Evolutionary conservation across 2,888 invertebrate genomes (phyloP).

Genomic region (Eupelmus urozonus): DNA sequence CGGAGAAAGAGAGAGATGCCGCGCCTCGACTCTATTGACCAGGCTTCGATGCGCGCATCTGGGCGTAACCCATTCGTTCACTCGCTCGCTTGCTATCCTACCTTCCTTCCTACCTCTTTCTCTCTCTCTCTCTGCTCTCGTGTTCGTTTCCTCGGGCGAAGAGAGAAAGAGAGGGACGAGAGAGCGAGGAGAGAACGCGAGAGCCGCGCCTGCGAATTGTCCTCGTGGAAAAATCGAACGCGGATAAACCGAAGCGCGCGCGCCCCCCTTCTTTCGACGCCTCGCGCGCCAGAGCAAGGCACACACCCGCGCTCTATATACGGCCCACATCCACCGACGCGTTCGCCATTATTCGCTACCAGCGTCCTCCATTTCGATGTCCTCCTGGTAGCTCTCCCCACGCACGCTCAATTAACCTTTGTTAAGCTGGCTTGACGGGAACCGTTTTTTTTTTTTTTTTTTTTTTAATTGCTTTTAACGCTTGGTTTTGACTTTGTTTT

Average conservation of each 20-base stretch:
- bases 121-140: conserved; percentile 57
- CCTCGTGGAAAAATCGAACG: conserved; percentile 77
- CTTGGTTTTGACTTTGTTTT: not conserved
- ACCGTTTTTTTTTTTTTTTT: not conserved
- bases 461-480: not conserved
- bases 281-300: conserved; percentile 38
- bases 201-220: conserved; percentile 77
- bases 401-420: not conserved
- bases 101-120: conserved; percentile 61
- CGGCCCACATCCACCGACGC: conserved; percentile 25
- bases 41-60: conserved; percentile 78
- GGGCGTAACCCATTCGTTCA: conserved; percentile 76
- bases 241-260: conserved; percentile 75
- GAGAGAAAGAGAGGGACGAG: conserved; percentile 10
- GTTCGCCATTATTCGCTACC: conserved; percentile 60
- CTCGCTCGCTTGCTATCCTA: conserved; percentile 59
- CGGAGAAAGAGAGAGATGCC: conserved; percentile 51
- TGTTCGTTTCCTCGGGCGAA: conserved; percentile 57
- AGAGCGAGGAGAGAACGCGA: conserved; percentile 60
- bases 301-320: too few relatives aligned
- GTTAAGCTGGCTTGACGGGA: not conserved
- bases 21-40: conserved; percentile 75
- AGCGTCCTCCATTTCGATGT: conserved; percentile 58
- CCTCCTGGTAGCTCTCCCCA: conserved; percentile 35
- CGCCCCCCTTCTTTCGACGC: conserved; percentile 60